These are phyloP conservation scores for Smutsia gigantea DNA, from an alignment of 2,797 vertebrate genomes.

Conservation along the genomic window DNA sequence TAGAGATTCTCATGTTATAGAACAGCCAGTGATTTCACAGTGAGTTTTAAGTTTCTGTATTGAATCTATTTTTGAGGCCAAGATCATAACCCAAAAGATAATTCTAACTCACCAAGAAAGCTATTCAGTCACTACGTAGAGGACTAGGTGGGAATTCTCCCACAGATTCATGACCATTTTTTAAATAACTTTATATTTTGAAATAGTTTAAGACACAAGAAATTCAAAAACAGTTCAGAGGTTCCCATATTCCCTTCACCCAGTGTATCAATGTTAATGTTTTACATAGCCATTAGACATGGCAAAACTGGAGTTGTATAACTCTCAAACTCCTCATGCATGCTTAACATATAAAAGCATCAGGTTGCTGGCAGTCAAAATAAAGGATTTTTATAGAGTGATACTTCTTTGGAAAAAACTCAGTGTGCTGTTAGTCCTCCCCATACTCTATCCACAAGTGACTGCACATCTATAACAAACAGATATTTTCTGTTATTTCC, in stretches of 20 bases:
- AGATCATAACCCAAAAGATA: neutral
- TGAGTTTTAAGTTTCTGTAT: neutral
- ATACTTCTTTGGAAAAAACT: neutral
- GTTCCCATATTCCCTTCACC: neutral
- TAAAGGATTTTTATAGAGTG: neutral
- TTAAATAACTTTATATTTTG: neutral
- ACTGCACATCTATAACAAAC: neutral
- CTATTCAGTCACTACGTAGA: neutral
- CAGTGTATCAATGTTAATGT: neutral
- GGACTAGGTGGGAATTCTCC: neutral
- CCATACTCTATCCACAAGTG: neutral
- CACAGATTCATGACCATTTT: neutral
- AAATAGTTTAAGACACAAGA: constrained; percentile 20
- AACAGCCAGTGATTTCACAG: neutral
- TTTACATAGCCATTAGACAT: neutral
- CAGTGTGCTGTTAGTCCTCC: neutral
- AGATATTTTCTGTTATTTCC: neutral
- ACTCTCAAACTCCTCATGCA: neutral
- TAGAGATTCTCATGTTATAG: neutral
- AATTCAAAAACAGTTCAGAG: constrained; percentile 11
- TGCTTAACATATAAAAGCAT: neutral
- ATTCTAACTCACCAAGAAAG: neutral
- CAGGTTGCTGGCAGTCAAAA: neutral
- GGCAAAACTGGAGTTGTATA: neutral
- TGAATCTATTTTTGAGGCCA: neutral